Evolutionary conservation across 2,888 invertebrate species (phyloP), one percentile per base, ranked within the genome.

Genomic region (Erpobdella octoculata): DNA sequence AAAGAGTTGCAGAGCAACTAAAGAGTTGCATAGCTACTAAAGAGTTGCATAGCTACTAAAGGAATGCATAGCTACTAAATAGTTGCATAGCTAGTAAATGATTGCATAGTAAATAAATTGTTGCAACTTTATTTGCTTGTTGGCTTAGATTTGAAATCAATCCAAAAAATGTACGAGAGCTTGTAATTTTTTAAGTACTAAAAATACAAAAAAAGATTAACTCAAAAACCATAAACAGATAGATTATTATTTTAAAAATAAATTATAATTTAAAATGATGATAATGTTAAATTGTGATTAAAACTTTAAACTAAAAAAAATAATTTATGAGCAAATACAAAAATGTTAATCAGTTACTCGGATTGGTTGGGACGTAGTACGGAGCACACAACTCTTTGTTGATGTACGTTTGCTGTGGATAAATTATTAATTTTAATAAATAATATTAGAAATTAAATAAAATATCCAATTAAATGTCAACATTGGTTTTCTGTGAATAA

Each of bases 331-430:
- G 21, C 21, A 46, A 46, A 46, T 46, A 5, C 3, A 46, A 5
- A 5, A 3, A 46, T n/a, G 21, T 46, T n/a, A 46, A 46, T 46
- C 21, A 2, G 5, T 46, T 53, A 71, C 71, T 46, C 46, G 71
- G 65, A 46, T 41, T 12, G 31, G 65, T 25, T 15, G 71, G 71
- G 12, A 71, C 35, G 37, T 65, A 53, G 66, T 46, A 71, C 12
- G 71, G 53, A 33, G 71, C 71, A 33, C 71, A 71, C 21, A 35
- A 18, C n/a, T 35, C 71, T 18, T 46, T 46, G 37, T 64, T 70
- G 28, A 70, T 38, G 3, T 18, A 35, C 25, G 5, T 53, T 37
- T 58, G 15, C 48, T 53, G 38, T 25, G 15, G 31, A 58, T 21
- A 59, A 53, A 59, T 35, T 59, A 58, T 25, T 35, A 15, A 35